Conservation (phyloP, 2,113 vertebrate species). For the Talpa occidentalis region DNA sequence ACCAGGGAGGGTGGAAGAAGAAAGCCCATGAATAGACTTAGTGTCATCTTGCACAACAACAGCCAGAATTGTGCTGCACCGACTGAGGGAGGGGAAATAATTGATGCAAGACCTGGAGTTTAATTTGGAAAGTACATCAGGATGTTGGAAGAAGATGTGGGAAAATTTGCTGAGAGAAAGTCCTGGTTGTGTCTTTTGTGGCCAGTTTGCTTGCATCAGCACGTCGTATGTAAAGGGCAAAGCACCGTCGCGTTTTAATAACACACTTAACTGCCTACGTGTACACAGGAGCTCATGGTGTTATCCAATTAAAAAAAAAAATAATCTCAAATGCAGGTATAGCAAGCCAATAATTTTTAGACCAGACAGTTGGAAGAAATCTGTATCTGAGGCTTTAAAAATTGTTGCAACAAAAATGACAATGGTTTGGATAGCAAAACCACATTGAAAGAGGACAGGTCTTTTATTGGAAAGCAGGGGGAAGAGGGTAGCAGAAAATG, state of each 20-base stretch:
- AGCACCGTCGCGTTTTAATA: constrained; percentile 80
- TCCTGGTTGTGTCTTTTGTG: constrained; percentile 63
- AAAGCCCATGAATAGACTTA: not conserved
- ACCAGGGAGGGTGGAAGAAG: not conserved
- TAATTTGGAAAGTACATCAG: constrained; percentile 75
- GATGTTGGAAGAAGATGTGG: constrained; percentile 45
- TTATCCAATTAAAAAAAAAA: constrained; percentile 52
- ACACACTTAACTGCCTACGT: constrained; percentile 53
- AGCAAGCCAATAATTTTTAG: constrained; percentile 17
- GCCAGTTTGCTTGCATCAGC: constrained; percentile 73
- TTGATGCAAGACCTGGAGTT: constrained; percentile 54
- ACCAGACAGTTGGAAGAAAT: not conserved
- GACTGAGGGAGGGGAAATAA: not conserved
- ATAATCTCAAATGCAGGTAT: constrained; percentile 52
- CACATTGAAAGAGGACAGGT: constrained; percentile 59
- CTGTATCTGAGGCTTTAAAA: not conserved
- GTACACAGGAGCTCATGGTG: constrained; percentile 61
- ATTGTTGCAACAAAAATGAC: not conserved
- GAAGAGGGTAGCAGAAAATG: not conserved
- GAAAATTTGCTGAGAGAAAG: constrained; percentile 76
- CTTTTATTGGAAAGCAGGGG: constrained; percentile 29
- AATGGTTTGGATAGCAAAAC: not conserved
- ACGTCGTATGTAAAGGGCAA: constrained; percentile 76
- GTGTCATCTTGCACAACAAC: not conserved
- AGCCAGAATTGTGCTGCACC: constrained; percentile 22